Conservation (phyloP, 2,888 invertebrate genomes). For the Torymus tubicola region DNA sequence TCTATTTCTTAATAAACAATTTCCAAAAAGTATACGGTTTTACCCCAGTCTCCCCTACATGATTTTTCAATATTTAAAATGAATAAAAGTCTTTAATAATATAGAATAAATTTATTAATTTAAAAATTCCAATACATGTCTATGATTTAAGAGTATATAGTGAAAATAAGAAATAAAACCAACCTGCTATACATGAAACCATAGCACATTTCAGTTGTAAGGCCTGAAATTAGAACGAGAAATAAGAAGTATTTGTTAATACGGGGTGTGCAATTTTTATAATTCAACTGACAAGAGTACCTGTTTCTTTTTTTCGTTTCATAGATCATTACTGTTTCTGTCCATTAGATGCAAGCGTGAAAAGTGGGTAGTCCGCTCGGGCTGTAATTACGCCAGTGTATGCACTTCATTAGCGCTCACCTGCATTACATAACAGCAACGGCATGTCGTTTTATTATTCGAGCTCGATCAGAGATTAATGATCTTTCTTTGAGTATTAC, state of each 20-base stretch:
- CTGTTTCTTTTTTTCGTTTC: conserved; percentile 32
- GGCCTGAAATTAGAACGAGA: conserved; percentile 15
- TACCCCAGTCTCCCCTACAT: too few species aligned
- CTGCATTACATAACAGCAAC: conserved; percentile 69
- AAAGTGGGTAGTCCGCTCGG: conserved; percentile 67
- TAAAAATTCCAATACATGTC: not conserved
- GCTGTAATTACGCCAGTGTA: conserved; percentile 71
- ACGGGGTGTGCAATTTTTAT: conserved; percentile 32
- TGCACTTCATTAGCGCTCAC: conserved; percentile 74
- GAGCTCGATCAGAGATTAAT: conserved; percentile 71
- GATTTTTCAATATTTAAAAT: too few species aligned
- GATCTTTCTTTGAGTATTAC: conserved; percentile 64
- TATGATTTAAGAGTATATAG: not conserved
- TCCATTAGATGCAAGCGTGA: conserved; percentile 55
- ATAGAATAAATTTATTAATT: too few species aligned
- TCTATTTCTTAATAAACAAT: too few species aligned
- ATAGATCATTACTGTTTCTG: conserved; percentile 52
- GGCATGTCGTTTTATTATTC: conserved; percentile 70
- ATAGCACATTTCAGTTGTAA: too few species aligned
- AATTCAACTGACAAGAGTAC: conserved; percentile 35
- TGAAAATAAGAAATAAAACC: not conserved
- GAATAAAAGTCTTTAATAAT: too few species aligned
- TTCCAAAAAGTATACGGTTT: too few species aligned
- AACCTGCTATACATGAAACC: not conserved
- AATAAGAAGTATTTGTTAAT: conserved; percentile 39